Percentiles rank a stretch among this genome's conserved stretches.
Conservation (phyloP, 1,140 invertebrate species). For the Leucophenga varia region DNA sequence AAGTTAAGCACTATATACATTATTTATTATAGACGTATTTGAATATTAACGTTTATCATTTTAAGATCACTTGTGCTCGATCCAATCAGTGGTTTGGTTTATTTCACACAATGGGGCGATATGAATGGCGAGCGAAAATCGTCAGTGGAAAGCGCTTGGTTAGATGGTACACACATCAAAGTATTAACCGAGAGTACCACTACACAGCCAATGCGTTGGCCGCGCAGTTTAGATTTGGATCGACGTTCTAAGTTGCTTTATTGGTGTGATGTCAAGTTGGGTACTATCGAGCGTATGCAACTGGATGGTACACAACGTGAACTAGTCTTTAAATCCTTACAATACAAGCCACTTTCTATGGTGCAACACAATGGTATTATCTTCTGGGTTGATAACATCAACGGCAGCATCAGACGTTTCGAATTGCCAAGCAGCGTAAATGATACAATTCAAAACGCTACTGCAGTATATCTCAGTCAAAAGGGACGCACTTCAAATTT, state of each 20-base stretch:
- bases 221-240: slow-evolving; percentile 85
- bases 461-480: slow-evolving; percentile 29
- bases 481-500: slow-evolving; percentile 32
- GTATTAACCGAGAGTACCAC: slow-evolving; percentile 58
- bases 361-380: slow-evolving; percentile 65
- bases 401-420: slow-evolving; percentile 37
- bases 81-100: slow-evolving; percentile 62
- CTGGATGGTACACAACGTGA: slow-evolving; percentile 70
- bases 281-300: slow-evolving; percentile 71
- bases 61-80: slow-evolving; percentile 42
- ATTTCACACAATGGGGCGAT: slow-evolving; percentile 75
- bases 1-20: slow-evolving; percentile 11
- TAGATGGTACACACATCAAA: slow-evolving; percentile 74
- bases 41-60: no score
- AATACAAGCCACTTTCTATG: slow-evolving; percentile 74
- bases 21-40: no score
- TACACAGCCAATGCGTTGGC: slow-evolving; percentile 67
- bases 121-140: slow-evolving; percentile 58
- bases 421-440: slow-evolving; percentile 18
- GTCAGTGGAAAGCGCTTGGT: slow-evolving; percentile 63
- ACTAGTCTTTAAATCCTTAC: slow-evolving; percentile 62
- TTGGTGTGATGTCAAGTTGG: slow-evolving; percentile 68
- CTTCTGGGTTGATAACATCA: slow-evolving; percentile 68
- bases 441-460: no score
- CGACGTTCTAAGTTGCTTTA: slow-evolving; percentile 69